Conservation (phyloP, 2,797 vertebrate species). For the Geotria australis region DNA sequence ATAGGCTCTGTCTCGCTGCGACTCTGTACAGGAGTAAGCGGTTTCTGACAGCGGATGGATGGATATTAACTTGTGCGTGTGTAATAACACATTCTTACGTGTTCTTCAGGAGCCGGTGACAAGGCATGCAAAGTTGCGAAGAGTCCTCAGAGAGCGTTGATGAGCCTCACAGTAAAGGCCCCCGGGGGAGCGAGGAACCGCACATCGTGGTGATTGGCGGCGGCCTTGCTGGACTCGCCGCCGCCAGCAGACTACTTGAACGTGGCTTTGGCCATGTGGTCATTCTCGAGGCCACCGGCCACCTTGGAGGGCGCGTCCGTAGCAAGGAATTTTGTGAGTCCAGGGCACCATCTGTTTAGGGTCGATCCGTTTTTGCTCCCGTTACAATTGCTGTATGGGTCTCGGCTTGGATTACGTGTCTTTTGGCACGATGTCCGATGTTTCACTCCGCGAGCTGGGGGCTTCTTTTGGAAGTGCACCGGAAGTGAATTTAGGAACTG, state of each 20-base stretch:
- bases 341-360: not conserved
- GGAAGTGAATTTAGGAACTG: too few species aligned
- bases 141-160: constrained; percentile 97
- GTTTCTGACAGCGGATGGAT: too few species aligned
- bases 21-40: too few species aligned
- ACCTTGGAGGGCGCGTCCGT: constrained; percentile 70
- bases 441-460: too few species aligned
- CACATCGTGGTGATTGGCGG: constrained; percentile 89
- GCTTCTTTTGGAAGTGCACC: too few species aligned
- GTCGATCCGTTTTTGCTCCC: not conserved
- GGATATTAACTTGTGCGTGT: too few species aligned
- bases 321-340: constrained; percentile 62
- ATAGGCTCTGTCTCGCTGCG: too few species aligned
- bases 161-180: constrained; percentile 90
- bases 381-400: not conserved
- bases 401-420: not conserved
- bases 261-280: constrained; percentile 84
- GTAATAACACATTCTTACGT: too few species aligned
- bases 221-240: constrained; percentile 73
- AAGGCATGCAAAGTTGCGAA: constrained; percentile 99
- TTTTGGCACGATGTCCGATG: too few species aligned
- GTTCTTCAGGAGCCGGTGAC: too few species aligned
- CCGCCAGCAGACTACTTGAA: constrained; percentile 54
- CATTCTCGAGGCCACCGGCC: constrained; percentile 70
- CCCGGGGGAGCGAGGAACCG: constrained; percentile 64